Base-by-base conservation (phyloP, 2,113 vertebrate species). In the Orientallactaga bullata region DNA sequence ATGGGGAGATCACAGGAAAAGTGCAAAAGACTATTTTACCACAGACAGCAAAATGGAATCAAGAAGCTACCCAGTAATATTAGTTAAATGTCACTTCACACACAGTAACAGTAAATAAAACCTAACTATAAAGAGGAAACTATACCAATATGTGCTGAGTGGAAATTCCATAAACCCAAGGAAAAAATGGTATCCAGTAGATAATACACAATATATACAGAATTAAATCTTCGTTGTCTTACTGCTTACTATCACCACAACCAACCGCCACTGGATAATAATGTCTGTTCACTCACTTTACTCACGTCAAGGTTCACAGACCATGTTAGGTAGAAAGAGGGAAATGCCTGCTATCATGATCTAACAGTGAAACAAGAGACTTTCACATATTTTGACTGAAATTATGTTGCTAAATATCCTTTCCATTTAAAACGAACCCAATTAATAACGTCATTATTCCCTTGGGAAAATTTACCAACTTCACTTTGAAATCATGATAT, bases 401-500 rank as follows among this genome's bases (percentile, higher is more conserved):
- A 66, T 15, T 37, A 42, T 28, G 23, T 47, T 72, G 72, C 58
- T 73, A 74, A 91, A 60, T 60, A 17, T 79, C 51, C 13, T 35
- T 47, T 55, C 7, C 2, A 55, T 80, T 68, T n/a, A 68, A 32
- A 66, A 66, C 30, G 28, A 58, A 37, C 20, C 39, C 60, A 37
- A 47, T 35, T 68, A 32, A 76, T 35, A 83, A 74, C 78, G 26
- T 69, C 42, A 66, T 66, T 74, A 26, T 74, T 71, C 30, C 32
- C 35, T 77, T 90, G 65, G 42, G 61, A 87, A 94, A 87, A 47
- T 47, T 30, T 68, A 58, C 20, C 61, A 77, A 39, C 8, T 39
- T 95, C 26, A 81, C 17, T 66, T 55, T 74, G 65, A 88, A 78
- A 71, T 77, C 17, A 91, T 66, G 42, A 65, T 69, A 77, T 80